A percentile compares a stretch with the other conserved stretches of the same genome.
Evolutionary conservation across 2,797 vertebrate species (phyloP).

Genomic region (Esox lucius): DNA sequence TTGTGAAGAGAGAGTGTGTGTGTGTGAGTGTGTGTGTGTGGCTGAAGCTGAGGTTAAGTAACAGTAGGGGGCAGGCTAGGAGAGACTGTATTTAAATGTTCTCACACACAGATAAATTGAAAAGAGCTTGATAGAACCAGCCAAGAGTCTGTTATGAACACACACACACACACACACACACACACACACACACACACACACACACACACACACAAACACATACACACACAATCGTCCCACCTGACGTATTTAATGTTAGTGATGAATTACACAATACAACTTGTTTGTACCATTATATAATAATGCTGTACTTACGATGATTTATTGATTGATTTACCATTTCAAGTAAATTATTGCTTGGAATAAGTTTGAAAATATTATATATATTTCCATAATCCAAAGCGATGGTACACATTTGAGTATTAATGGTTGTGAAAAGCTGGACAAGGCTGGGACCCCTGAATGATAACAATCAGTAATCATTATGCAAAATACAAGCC

Average conservation of each 20-base stretch:
- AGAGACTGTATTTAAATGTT: slow-evolving; percentile 81
- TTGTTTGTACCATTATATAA: background rate
- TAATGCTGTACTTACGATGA: background rate
- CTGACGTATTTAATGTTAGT: background rate
- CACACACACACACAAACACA: too few species aligned
- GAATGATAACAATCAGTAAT: background rate
- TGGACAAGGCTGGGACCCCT: too few species aligned
- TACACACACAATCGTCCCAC: too few species aligned
- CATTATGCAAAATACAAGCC: background rate
- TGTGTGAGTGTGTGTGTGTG: slow-evolving; percentile 50
- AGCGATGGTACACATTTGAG: too few species aligned
- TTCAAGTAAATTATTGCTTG: background rate
- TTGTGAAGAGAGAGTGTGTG: slow-evolving; percentile 38
- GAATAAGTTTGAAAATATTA: background rate
- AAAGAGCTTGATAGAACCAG: slow-evolving; percentile 50
- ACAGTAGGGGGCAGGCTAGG: slow-evolving; percentile 85
- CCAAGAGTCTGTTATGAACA: slow-evolving; percentile 16
- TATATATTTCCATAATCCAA: background rate
- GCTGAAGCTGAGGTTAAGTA: slow-evolving; percentile 68
- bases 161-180: slow-evolving; percentile 23
- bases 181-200: slow-evolving; percentile 8
- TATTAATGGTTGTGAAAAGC: too few species aligned
- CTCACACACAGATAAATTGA: slow-evolving; percentile 62
- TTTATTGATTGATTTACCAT: background rate
- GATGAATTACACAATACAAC: background rate